Evolutionary conservation across 2,888 invertebrate genomes (phyloP).

Genomic region (Alloscopus bannaensis): DNA sequence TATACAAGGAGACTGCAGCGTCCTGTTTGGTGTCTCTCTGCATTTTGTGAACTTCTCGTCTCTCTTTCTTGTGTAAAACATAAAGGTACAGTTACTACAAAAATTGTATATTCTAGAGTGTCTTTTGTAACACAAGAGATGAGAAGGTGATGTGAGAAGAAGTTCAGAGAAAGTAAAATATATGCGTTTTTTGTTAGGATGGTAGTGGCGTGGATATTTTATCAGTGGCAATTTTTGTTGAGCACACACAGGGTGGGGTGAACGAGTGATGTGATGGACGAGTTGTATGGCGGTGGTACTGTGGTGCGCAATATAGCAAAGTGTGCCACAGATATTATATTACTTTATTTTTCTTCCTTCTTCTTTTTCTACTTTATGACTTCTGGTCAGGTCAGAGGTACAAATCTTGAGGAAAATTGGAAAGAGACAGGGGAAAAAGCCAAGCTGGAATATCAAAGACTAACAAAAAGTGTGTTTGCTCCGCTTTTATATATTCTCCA

Average conservation of each 20-base stretch:
- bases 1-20: not conserved
- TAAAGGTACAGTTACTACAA: not conserved
- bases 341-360: slow-evolving; percentile 25
- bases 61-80: slow-evolving; percentile 8
- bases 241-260: slow-evolving; percentile 25
- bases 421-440: slow-evolving; percentile 14
- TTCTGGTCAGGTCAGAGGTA: slow-evolving; percentile 55
- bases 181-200: too few relatives aligned
- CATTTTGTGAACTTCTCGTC: slow-evolving; percentile 20
- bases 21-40: not conserved
- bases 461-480: not conserved
- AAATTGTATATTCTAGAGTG: too few relatives aligned
- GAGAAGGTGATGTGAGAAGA: too few relatives aligned
- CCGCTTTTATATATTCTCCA: not conserved
- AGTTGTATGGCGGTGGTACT: too few relatives aligned
- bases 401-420: slow-evolving; percentile 52
- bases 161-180: too few relatives aligned
- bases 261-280: too few relatives aligned
- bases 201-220: too few relatives aligned
- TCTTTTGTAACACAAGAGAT: too few relatives aligned
- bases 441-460: not conserved
- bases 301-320: too few relatives aligned
- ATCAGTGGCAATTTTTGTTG: too few relatives aligned
- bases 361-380: slow-evolving; percentile 53
- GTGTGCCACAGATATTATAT: slow-evolving; percentile 18